A percentile compares a stretch with the other conserved stretches of the same genome.
phyloP scores from a whole-genome alignment of 2,888 invertebrate species.

The Elysia crispata region DNA sequence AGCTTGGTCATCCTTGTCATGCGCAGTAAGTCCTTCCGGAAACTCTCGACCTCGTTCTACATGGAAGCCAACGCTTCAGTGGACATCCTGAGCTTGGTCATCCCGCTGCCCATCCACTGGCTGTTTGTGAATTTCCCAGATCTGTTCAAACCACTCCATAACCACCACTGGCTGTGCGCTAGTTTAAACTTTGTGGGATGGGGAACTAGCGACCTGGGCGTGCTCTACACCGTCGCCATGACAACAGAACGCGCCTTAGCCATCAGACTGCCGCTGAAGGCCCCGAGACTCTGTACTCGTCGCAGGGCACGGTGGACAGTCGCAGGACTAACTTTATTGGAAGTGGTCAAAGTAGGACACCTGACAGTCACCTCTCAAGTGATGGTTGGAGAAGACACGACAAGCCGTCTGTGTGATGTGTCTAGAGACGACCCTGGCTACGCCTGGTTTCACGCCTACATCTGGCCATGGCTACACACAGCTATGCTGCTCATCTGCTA shows the following conservation, averaged over 20 bases:
- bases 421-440: constrained; percentile 40
- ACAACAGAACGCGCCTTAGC: constrained; percentile 66
- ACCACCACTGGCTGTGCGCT: constrained; percentile 61
- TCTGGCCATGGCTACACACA: constrained; percentile 63
- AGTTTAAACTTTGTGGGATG: constrained; percentile 64
- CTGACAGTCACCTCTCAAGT: constrained; percentile 50
- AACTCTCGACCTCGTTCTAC: constrained; percentile 65
- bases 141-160: constrained; percentile 27
- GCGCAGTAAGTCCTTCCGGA: constrained; percentile 60
- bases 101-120: constrained; percentile 64
- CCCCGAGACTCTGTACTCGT: constrained; percentile 58
- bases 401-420: constrained; percentile 60
- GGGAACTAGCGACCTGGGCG: constrained; percentile 64
- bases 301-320: constrained; percentile 59
- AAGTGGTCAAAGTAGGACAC: constrained; percentile 61
- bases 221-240: constrained; percentile 65
- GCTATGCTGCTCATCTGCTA: constrained; percentile 59
- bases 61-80: constrained; percentile 60
- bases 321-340: constrained; percentile 51
- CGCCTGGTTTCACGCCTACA: constrained; percentile 48
- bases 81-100: constrained; percentile 59
- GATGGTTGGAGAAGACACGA: constrained; percentile 48
- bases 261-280: constrained; percentile 62
- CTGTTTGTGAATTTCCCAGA: constrained; percentile 61
- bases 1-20: constrained; percentile 63